Evolutionary conservation across 2,797 vertebrate genomes (phyloP).

Genomic region (Oryzias sinensis): DNA sequence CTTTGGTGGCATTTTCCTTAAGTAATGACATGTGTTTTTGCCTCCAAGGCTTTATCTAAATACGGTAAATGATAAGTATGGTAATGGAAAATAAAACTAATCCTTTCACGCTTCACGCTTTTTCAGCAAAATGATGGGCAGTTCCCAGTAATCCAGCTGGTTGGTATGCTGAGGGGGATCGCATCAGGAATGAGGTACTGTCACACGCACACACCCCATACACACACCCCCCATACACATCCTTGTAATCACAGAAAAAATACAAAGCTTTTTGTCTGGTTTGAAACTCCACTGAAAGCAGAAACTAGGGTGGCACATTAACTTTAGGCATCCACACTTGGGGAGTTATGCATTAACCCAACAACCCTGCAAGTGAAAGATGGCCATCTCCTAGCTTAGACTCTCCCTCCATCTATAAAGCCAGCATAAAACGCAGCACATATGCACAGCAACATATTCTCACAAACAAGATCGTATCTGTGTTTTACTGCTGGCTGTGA

Average conservation of each 20-base stretch:
- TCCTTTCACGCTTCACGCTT: conserved; percentile 37
- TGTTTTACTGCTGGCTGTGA: conserved; percentile 37
- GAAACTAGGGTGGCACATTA: no score
- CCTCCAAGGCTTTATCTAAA: conserved; percentile 16
- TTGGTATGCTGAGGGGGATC: conserved; percentile 90
- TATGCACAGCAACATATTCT: conserved; percentile 6
- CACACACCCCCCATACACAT: conserved; percentile 7
- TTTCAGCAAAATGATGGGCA: conserved; percentile 89
- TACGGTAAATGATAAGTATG: conserved; percentile 18
- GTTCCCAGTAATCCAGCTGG: conserved; percentile 84
- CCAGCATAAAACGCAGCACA: conserved; percentile 1
- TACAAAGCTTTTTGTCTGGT: conserved; percentile 2
- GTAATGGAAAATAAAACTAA: conserved; percentile 33
- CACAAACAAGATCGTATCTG: conserved; percentile 31
- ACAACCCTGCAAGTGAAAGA: no score
- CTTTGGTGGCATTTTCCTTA: conserved; percentile 2
- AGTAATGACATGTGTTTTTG: conserved; percentile 5
- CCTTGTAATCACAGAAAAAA: conserved; percentile 9
- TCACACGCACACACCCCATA: conserved; percentile 36
- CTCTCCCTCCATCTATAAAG: neutral
- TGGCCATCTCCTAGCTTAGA: conserved; percentile 8
- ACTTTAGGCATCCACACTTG: no score
- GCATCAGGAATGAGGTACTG: conserved; percentile 91
- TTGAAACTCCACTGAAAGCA: no score
- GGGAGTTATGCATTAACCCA: no score